These are phyloP conservation scores for Phyllotis vaccarum DNA, from an alignment of 2,797 vertebrate species.

Conservation along the genomic window DNA sequence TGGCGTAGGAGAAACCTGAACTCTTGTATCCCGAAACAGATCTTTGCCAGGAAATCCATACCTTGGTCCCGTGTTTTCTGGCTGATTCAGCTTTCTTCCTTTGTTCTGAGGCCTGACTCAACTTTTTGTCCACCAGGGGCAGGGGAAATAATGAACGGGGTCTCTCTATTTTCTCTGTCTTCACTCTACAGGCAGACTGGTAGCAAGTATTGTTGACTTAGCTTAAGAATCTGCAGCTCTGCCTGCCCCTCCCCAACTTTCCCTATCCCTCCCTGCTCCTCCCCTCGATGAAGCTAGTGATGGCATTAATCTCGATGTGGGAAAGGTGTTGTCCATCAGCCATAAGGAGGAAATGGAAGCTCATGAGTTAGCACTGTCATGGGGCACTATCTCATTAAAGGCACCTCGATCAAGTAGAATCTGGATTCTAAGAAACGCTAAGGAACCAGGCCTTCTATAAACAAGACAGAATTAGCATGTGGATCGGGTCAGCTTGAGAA, in stretches of 20 bases:
- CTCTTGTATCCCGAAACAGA: not conserved
- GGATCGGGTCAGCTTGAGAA: not conserved
- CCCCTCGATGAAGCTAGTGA: too few relatives aligned
- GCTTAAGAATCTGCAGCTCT: not conserved
- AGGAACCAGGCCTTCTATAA: not conserved
- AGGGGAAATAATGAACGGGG: too few relatives aligned
- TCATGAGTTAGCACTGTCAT: not conserved
- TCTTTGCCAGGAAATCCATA: not conserved
- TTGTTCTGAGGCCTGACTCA: not conserved
- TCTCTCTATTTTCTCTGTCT: not conserved
- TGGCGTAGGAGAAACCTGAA: too few relatives aligned
- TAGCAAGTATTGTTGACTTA: not conserved
- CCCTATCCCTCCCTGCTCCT: too few relatives aligned
- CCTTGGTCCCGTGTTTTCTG: not conserved
- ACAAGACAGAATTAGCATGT: accelerated
- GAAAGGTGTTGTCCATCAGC: accelerated
- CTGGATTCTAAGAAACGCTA: not conserved
- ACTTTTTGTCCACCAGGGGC: not conserved
- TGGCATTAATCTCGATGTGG: not conserved
- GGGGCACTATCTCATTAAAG: not conserved
- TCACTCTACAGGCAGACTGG: accelerated
- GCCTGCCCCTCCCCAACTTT: too few relatives aligned
- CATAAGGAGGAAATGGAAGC: not conserved
- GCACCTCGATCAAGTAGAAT: too few relatives aligned
- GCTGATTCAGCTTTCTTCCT: not conserved